Base-by-base conservation (phyloP, 2,113 vertebrate species). In the Phalacrocorax pelagicus region DNA sequence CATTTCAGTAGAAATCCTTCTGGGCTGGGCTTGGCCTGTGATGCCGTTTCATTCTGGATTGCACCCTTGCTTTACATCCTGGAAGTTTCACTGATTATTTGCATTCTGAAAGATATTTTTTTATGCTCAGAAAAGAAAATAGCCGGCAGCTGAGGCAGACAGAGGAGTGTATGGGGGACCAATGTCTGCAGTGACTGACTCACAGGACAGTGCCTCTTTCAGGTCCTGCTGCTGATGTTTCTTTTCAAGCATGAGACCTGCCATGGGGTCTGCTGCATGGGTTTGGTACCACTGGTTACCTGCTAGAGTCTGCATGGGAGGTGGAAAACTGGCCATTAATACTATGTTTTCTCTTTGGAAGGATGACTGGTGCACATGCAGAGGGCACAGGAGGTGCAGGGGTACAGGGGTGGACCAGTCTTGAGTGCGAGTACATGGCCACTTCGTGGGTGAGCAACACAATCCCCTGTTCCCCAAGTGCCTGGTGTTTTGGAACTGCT, bases 401-500 rank as follows among this genome's bases (percentile, higher is more conserved):
- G 40, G 6, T 18, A 10, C 29, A 12, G 47, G 49, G 55, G 46
- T 54, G 55, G 42, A 32, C 2, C 2, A 38, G 36, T 10, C 2
- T 1, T 17, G 19, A 24, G 38, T 4, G 20, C 4, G 5, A 69
- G 34, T 29, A 18, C 0, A 1, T 34, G 51, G n/a, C 30, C 20
- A 5, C 54, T 17, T 6, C 29, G 29, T 49, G 26, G 20, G 55
- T 13, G 57, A 58, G 63, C 20, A 12, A 20, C 3, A 7, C 34
- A 32, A 10, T 17, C 30, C 58, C 14, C 38, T 6, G 6, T 36
- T 58, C 66, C n/a, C 9, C 44, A 4, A 40, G 59, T 1, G 30
- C n/a, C 15, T 1, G 3, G 26, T 16, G 54, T 74, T 79, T 54
- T 73, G 40, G 67, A 89, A 32, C 46, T 21, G 79, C 66, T 59